Percentiles rank a stretch among this genome's conserved stretches.
These are phyloP conservation scores for Mactromeris polynyma DNA, from an alignment of 2,888 invertebrate species.

Conservation along the genomic window DNA sequence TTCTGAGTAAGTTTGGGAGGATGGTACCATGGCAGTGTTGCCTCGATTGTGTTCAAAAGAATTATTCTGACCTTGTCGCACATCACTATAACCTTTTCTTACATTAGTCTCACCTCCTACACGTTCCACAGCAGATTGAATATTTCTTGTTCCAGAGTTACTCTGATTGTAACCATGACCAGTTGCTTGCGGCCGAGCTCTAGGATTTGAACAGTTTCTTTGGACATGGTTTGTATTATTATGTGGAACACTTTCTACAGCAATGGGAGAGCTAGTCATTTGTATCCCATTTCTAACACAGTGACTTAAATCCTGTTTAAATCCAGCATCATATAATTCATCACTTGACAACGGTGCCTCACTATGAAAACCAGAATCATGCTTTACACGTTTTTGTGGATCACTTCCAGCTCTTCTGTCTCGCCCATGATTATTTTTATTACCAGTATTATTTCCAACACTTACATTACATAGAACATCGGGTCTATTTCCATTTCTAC, in stretches of 20 bases:
- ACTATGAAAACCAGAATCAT: constrained; percentile 62
- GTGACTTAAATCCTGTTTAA: constrained; percentile 58
- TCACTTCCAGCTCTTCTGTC: constrained; percentile 7
- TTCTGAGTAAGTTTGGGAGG: neutral
- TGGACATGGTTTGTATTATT: constrained; percentile 27
- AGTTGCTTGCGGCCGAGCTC: neutral
- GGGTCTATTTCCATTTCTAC: neutral
- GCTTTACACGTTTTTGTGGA: constrained; percentile 32
- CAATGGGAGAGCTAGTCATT: constrained; percentile 58
- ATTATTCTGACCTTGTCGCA: neutral
- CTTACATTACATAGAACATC: neutral
- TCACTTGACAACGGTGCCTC: constrained; percentile 54
- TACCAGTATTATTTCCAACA: neutral
- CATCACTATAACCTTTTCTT: neutral
- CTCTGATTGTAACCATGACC: neutral
- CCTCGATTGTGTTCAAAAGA: neutral
- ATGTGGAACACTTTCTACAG: constrained; percentile 6
- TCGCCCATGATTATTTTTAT: constrained; percentile 6
- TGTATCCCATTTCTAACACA: constrained; percentile 30
- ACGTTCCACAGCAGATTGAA: neutral
- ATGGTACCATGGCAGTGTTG: neutral
- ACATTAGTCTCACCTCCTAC: neutral
- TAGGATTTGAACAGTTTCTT: constrained; percentile 33
- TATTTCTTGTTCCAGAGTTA: neutral
- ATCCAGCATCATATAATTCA: constrained; percentile 60